A percentile compares a stretch with the other conserved stretches of the same genome.
phyloP scores from a whole-genome alignment of 2,797 vertebrate genomes.

The Pelodytes ibericus region DNA sequence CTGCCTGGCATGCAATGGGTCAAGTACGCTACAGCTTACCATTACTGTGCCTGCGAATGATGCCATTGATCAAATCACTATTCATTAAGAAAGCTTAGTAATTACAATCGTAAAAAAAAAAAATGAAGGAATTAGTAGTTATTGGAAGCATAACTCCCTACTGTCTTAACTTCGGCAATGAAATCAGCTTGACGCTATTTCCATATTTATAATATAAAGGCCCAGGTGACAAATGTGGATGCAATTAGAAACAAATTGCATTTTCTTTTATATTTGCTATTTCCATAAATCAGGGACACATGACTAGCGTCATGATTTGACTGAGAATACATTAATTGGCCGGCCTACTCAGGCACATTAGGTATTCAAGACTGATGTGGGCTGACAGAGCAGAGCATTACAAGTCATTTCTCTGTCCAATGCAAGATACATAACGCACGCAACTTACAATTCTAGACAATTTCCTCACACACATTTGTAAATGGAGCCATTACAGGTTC shows the following conservation, averaged over 20 bases:
- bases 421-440: slow-evolving; percentile 2
- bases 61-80: background rate
- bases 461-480: background rate
- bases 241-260: slow-evolving; percentile 7
- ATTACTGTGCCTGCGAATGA: background rate
- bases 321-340: slow-evolving; percentile 2
- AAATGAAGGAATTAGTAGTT: background rate
- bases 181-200: background rate
- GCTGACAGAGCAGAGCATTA: background rate
- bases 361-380: slow-evolving; percentile 7
- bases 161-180: background rate
- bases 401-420: background rate
- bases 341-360: background rate
- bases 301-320: slow-evolving; percentile 5
- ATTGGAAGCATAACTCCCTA: background rate
- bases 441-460: background rate
- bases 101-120: background rate
- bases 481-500: slow-evolving; percentile 2
- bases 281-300: slow-evolving; percentile 2
- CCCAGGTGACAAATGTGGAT: background rate
- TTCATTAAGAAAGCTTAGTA: background rate
- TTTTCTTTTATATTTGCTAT: slow-evolving; percentile 2
- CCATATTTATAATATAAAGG: background rate
- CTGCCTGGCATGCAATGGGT: background rate
- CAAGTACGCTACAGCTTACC: background rate